Evolutionary conservation across 2,888 invertebrate species (phyloP), one percentile per base, ranked within the genome.

Genomic region (Nipponacmea schrenckii): DNA sequence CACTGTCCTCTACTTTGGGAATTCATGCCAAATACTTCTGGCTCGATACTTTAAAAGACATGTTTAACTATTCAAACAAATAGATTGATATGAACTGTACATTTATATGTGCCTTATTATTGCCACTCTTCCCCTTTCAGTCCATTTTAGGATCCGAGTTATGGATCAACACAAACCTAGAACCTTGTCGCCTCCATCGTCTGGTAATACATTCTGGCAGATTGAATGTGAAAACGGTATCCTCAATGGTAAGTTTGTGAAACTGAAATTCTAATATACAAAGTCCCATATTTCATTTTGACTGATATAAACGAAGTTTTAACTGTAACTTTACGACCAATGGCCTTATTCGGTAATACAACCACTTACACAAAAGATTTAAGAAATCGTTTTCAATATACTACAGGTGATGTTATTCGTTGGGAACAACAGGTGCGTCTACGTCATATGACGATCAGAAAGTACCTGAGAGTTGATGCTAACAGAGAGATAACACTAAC

Each of bases 341-440:
- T 45, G 56, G 8, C 15, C n/a, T 67, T 67, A n/a, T 46, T 27
- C 2, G 20, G 5, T 3, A 31, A 31, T 31, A 31, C 31, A 31
- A 31, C 5, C 15, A 26, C n/a, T n/a, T n/a, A 64, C 2, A 64
- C 17, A 31, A 66, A 66, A 45, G 64, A 39, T 7, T 39, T n/a
- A 7, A 67, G 46, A 45, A 4, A 67, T n/a, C 64, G 24, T 26
- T 20, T 27, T n/a, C 8, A 64, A 48, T 26, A 44, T 45, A 8
- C 62, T 76, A 10, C 77, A 89, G 89, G 89, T 69, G 88, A 87
- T 50, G 82, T 87, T 31, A 80, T 89, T 10, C 80, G 85, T 50
- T 89, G 89, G 89, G 87, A 88, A 67, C 88, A 89, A 74, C 88
- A 88, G 75, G 83, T 89, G 2, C 80, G 89, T n/a, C 81, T 89